Base-by-base conservation (phyloP, 2,113 vertebrate genomes). In the Melospiza melodia region DNA sequence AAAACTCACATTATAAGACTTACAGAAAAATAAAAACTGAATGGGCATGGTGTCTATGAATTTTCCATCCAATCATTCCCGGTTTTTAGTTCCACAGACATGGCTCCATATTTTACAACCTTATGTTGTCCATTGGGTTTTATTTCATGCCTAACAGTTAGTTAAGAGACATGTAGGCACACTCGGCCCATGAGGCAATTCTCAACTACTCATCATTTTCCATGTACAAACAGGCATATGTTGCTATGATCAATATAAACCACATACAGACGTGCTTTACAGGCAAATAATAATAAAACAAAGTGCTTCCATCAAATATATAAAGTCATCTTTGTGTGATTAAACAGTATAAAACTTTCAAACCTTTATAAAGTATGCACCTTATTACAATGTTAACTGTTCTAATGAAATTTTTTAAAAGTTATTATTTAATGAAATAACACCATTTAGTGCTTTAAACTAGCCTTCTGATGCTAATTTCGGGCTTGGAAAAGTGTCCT, bases 1-100 rank as follows among this genome's bases (percentile, higher is more conserved):
- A 63, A 71, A 58, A 3, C 0, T 1, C 14, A 25, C 12, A 5
- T 1, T 10, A 5, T 81, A 49, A 49, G 65, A 27, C 2, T 2
- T 49, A 75, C 4, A 24, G 20, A 46, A 72, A 78, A 75, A 41
- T 39, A 20, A 61, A 51, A 65, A 5, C 3, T 44, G 2, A 30
- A 7, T 39, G 5, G 28, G 6, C 3, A 21, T n/a, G 49, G 8
- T 37, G 3, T n/a, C 21, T 46, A 55, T 6, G 27, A 76, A 24
- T 3, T 1, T 33, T 41, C 15, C 10, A 8, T 31, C 9, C 85
- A 80, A 43, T 59, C 0, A 3, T 62, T 92, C 71, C 35, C 17
- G 52, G 3, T 20, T 72, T 37, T 79, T 55, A 68, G 13, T 35
- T 24, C 1, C 2, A 4, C 24, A 13, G 48, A 41, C 21, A 35